A percentile compares a stretch with the other conserved stretches of the same genome.
Conservation (phyloP, 2,113 vertebrate species). For the Emydocephalus ijimae region DNA sequence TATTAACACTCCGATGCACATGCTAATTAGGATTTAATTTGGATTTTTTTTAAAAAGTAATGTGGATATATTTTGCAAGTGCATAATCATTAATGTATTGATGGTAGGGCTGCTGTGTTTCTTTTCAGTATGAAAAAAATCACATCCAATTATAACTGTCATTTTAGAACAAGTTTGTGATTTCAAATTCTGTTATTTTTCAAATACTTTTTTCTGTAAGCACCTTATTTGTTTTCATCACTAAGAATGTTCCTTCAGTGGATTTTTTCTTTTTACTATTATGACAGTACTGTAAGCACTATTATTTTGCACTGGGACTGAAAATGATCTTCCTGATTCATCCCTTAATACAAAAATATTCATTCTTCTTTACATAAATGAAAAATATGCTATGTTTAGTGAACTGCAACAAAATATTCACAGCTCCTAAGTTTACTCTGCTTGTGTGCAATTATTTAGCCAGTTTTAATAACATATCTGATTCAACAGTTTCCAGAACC, state of each 20-base stretch:
- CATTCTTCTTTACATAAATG: conserved; percentile 21
- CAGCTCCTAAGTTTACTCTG: neutral
- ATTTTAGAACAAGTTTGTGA: conserved; percentile 62
- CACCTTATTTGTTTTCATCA: conserved; percentile 29
- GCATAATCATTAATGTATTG: conserved; percentile 65
- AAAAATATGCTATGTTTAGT: neutral
- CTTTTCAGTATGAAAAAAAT: conserved; percentile 67
- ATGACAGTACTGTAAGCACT: neutral
- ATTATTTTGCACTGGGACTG: neutral
- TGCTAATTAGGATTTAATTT: conserved; percentile 80
- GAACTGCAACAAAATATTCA: neutral
- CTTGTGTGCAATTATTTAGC: neutral
- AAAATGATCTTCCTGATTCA: neutral
- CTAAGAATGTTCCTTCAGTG: neutral
- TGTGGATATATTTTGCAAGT: conserved; percentile 66
- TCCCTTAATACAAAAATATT: conserved; percentile 1
- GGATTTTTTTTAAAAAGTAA: conserved; percentile 59
- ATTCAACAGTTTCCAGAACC: accelerated
- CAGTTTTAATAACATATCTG: neutral
- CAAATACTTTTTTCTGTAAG: conserved; percentile 49
- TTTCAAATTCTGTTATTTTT: conserved; percentile 57
- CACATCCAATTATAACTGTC: conserved; percentile 63
- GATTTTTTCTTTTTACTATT: neutral
- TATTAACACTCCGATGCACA: conserved; percentile 73
- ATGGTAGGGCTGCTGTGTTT: conserved; percentile 54